phyloP scores from a whole-genome alignment of 2,113 vertebrate species.

The Rhineura floridana region DNA sequence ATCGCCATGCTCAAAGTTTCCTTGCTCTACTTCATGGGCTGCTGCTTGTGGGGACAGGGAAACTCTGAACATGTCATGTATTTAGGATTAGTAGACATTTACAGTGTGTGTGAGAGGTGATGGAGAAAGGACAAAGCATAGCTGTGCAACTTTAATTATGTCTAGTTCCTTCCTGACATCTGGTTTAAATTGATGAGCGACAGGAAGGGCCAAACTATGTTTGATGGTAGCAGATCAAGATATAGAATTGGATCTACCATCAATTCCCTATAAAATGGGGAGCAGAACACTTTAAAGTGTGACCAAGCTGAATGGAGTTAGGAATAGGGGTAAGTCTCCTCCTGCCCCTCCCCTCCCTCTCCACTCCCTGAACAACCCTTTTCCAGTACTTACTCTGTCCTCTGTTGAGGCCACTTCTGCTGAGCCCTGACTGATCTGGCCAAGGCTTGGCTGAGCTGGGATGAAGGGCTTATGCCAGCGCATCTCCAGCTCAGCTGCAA shows the following conservation, averaged over 20 bases:
- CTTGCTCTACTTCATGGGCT: neutral
- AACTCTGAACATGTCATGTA: slow-evolving; percentile 4
- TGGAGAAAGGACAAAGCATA: neutral
- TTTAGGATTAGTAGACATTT: neutral
- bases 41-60: neutral
- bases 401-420: neutral
- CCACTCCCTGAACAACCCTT: neutral
- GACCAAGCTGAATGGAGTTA: no score
- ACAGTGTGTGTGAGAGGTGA: neutral
- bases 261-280: neutral
- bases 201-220: neutral
- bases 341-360: no score
- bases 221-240: neutral
- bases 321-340: no score
- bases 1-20: neutral
- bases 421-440: no score
- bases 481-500: no score
- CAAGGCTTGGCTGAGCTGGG: no score
- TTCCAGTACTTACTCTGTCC: neutral
- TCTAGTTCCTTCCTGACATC: neutral
- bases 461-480: no score
- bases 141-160: neutral
- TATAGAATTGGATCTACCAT: neutral
- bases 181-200: neutral
- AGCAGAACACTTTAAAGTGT: neutral